Conservation (phyloP, 1,140 invertebrate genomes). For the Hormaphis cornu region DNA sequence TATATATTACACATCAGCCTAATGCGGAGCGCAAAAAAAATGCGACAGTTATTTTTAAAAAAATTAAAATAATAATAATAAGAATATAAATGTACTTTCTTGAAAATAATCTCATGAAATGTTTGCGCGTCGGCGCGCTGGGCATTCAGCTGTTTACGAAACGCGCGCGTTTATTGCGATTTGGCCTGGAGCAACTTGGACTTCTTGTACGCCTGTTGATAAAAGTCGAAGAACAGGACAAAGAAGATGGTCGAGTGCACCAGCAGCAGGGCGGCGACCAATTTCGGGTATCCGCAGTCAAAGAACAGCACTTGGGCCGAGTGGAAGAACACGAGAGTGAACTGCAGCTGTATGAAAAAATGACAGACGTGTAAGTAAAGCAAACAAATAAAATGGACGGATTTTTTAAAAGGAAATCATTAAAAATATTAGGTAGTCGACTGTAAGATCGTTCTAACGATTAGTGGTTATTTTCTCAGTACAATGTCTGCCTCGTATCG, state of each 20-base stretch:
- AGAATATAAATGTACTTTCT: background rate
- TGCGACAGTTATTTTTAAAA: too few species aligned
- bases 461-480: too few species aligned
- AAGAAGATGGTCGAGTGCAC: constrained; percentile 86
- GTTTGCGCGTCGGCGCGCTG: background rate
- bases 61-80: background rate
- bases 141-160: background rate
- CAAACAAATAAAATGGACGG: background rate
- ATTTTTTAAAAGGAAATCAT: too few species aligned
- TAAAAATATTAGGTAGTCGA: too few species aligned
- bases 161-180: background rate
- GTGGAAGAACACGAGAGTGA: constrained; percentile 65
- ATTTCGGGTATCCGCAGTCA: constrained; percentile 65
- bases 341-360: constrained; percentile 56
- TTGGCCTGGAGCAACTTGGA: constrained; percentile 22
- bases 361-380: background rate
- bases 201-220: constrained; percentile 65
- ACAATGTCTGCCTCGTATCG: too few species aligned
- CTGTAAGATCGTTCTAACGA: too few species aligned
- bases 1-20: too few species aligned
- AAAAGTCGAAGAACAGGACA: constrained; percentile 82
- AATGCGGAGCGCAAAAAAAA: too few species aligned
- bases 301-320: constrained; percentile 61
- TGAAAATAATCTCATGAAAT: too few species aligned
- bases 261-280: constrained; percentile 65